phyloP scores from a whole-genome alignment of 2,888 invertebrate species.

The Colostygia pectinataria region DNA sequence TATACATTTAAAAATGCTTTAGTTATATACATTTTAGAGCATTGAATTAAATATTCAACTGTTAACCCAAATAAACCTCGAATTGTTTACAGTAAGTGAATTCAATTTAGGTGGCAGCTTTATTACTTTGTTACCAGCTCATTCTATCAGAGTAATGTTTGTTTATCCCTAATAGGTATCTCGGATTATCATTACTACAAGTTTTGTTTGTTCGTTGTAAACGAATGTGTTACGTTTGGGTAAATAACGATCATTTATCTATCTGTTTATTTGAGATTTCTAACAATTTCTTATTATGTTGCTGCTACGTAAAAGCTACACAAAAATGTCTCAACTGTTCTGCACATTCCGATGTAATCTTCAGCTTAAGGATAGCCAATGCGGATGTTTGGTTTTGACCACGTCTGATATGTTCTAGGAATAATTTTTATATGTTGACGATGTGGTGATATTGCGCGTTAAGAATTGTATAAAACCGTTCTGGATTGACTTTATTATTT shows the following conservation, averaged over 20 bases:
- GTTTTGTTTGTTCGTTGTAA: too few species aligned
- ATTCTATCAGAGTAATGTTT: slow-evolving; percentile 15
- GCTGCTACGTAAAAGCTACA: neutral
- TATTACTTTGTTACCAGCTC: slow-evolving; percentile 36
- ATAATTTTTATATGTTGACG: slow-evolving; percentile 23
- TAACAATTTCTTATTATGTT: too few species aligned
- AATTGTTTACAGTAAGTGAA: slow-evolving; percentile 42
- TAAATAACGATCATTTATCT: neutral
- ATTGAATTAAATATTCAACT: slow-evolving; percentile 5
- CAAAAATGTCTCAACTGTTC: slow-evolving; percentile 31
- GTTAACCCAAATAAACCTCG: slow-evolving; percentile 21
- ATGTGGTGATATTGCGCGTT: slow-evolving; percentile 10
- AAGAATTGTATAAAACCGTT: slow-evolving; percentile 28
- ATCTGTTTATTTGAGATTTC: neutral
- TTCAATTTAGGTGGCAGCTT: slow-evolving; percentile 45
- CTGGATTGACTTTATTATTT: too few species aligned
- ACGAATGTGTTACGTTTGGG: too few species aligned
- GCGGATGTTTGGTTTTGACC: slow-evolving; percentile 35
- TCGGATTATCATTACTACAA: slow-evolving; percentile 18
- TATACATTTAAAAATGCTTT: too few species aligned
- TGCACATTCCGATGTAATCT: slow-evolving; percentile 41
- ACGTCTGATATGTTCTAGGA: slow-evolving; percentile 32
- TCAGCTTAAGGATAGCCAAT: slow-evolving; percentile 33
- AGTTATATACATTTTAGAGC: too few species aligned
- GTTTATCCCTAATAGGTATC: slow-evolving; percentile 29